phyloP scores from a whole-genome alignment of 2,888 invertebrate genomes.

The Clistopyga incitator region DNA sequence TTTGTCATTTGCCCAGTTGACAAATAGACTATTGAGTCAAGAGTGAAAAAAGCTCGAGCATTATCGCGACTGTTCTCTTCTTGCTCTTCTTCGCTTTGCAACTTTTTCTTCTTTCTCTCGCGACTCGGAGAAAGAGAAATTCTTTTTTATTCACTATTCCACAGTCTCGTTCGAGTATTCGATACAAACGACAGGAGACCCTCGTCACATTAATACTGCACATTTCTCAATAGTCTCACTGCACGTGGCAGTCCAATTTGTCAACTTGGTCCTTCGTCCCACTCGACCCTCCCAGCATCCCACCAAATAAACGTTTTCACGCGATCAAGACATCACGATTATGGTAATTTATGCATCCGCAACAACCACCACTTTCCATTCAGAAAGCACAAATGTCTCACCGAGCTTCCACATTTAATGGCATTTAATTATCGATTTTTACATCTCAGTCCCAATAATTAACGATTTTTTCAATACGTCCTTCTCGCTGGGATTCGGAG shows the following conservation, averaged over 20 bases:
- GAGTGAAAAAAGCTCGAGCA: background rate
- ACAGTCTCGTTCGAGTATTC: background rate
- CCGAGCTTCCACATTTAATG: background rate
- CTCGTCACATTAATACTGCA: constrained; percentile 41
- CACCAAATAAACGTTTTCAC: constrained; percentile 18
- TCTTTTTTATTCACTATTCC: constrained; percentile 1
- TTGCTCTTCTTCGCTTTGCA: too few species aligned
- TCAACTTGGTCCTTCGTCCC: constrained; percentile 14
- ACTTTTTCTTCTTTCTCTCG: constrained; percentile 20
- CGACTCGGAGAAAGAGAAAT: background rate
- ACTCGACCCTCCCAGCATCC: constrained; percentile 5
- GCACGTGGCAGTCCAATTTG: constrained; percentile 51
- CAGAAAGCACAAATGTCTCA: background rate
- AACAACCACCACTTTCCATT: background rate
- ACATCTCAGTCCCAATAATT: constrained; percentile 2
- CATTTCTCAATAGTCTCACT: constrained; percentile 33
- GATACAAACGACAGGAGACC: constrained; percentile 34
- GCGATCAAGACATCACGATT: constrained; percentile 63
- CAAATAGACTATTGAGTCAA: constrained; percentile 29
- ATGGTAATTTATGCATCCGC: constrained; percentile 69
- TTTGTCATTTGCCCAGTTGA: constrained; percentile 13
- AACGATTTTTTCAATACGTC: background rate
- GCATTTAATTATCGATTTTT: constrained; percentile 29
- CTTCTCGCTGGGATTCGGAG: background rate
- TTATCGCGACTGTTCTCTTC: constrained; percentile 1